Conservation (phyloP, 2,888 invertebrate species). For the Octodonta nipae region DNA sequence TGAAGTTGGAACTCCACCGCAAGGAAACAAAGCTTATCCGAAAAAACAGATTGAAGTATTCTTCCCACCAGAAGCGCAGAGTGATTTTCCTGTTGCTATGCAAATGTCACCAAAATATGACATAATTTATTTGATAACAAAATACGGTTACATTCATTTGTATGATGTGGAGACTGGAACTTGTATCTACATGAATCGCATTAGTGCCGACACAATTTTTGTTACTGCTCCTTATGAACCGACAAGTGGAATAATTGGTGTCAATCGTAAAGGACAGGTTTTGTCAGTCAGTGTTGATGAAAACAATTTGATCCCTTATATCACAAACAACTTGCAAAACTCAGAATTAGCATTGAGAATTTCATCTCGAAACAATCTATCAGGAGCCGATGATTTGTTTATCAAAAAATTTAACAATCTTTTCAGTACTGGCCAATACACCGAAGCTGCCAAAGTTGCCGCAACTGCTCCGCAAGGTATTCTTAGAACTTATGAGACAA, state of each 20-base stretch:
- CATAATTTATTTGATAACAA: conserved; percentile 93
- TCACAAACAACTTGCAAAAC: conserved; percentile 89
- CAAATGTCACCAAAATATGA: conserved; percentile 94
- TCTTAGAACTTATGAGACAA: conserved; percentile 91
- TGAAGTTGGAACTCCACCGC: conserved; percentile 86
- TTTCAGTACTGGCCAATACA: conserved; percentile 88
- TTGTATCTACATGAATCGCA: conserved; percentile 97
- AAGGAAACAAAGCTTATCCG: conserved; percentile 90
- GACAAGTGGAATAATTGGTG: conserved; percentile 90
- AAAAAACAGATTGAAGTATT: conserved; percentile 99
- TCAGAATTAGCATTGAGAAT: conserved; percentile 89
- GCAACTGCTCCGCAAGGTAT: conserved; percentile 97
- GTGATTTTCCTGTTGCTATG: conserved; percentile 99
- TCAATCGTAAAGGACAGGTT: conserved; percentile 79
- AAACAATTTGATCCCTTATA: conserved; percentile 92
- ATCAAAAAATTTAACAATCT: conserved; percentile 94
- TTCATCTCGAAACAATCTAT: conserved; percentile 88
- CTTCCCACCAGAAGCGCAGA: conserved; percentile 95
- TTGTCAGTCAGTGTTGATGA: conserved; percentile 98
- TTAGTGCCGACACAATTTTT: conserved; percentile 95
- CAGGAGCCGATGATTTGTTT: conserved; percentile 95
- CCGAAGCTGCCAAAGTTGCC: conserved; percentile 90
- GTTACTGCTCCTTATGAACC: conserved; percentile 93
- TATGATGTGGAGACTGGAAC: conserved; percentile 95
- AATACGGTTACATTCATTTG: conserved; percentile 97